Evolutionary conservation across 1,140 invertebrate species (phyloP), one percentile per base, ranked within the genome.

Genomic region (Lysiphlebus fabarum): DNA sequence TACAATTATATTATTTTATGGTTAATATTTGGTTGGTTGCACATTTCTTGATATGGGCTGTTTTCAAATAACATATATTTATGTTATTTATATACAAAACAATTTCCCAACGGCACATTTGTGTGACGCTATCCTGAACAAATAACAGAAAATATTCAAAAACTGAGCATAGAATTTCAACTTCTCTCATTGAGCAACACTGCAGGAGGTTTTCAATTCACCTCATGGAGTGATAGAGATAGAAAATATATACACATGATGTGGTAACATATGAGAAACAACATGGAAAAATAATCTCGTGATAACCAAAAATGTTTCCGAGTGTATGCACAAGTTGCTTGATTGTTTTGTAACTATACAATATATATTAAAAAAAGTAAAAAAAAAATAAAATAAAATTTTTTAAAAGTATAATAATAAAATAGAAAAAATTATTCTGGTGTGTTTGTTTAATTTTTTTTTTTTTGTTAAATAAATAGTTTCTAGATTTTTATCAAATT

Each of bases 241-340:
- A 2, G 47, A 9, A 34, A 51, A 37, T 51, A 36, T n/a, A 37
- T 51, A 26, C n/a, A 56, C 43, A 47, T 54, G 14, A 48, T 34
- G 42, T 12, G 53, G 34, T 43, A 45, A 43, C 40, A 61, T 51
- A 38, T 34, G 53, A 61, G 53, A 49, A 56, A 54, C 34, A 47
- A 58, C 47, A 56, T 62, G 61, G 56, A 62, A 58, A 62, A 62
- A 62, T 62, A 58, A 62, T 58, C 56, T 58, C 51, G 48, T 51
- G 53, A n/a, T 47, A 26, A 43, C 44, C 40, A 58, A 2, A 14
- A 7, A 10, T 26, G 10, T 54, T 40, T 14, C 42, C 38, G 12
- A 36, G 14, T 53, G 33, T 26, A 45, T 53, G 12, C 45, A 11
- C 41, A 45, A 9, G 36, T 6, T 38, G 9, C 38, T 57, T 41